Evolutionary conservation across 2,113 vertebrate genomes (phyloP), one percentile per base, ranked within the genome.

Genomic region (Salvelinus sp.): DNA sequence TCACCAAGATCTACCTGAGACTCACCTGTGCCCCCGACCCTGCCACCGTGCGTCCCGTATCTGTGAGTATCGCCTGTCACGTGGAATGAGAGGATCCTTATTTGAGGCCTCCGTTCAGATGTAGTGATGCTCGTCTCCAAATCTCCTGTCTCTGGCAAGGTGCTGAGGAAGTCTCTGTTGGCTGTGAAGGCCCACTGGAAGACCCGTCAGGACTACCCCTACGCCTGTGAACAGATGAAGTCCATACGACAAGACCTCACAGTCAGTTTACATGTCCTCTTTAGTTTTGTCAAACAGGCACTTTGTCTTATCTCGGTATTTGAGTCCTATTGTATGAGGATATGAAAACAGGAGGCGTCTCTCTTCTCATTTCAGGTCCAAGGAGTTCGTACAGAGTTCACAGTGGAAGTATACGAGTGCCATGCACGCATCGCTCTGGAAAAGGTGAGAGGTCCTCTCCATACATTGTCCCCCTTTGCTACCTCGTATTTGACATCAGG

Each of bases 191-290:
- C 91, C 5, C 95, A 97, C 83, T 97, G 96, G 95, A 94, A 96
- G 83, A 91, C 91, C 68, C 92, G 96, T 68, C 96, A 96, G 80
- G 96, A 97, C 78, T 97, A 97, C 0, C 85, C 91, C 1, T 97
- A 96, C 1, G 96, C 96, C 54, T 97, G 96, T 14, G 96, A 97
- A 83, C 96, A 97, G 91, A 95, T 97, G 94, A 97, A 97, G 79
- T 97, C 96, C 0, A 96, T 97, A 79, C 91, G 96, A 69, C 96
- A 97, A 86, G 96, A 97, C 87, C 94, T 97, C 64, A 97, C 96
- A 66, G 96, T 97, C 66, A 78, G 94, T 84, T 12, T 66, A 47
- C n/a, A 10, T 16, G 18, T 9, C 9, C 10, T 13, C 30, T 3
- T 22, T 54, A n/a, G 13, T 16, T 62, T n/a, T 10, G 58, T 33